Conservation (phyloP, 35 echinoderm and acorn worm genomes). For the Antedon bifida region DNA sequence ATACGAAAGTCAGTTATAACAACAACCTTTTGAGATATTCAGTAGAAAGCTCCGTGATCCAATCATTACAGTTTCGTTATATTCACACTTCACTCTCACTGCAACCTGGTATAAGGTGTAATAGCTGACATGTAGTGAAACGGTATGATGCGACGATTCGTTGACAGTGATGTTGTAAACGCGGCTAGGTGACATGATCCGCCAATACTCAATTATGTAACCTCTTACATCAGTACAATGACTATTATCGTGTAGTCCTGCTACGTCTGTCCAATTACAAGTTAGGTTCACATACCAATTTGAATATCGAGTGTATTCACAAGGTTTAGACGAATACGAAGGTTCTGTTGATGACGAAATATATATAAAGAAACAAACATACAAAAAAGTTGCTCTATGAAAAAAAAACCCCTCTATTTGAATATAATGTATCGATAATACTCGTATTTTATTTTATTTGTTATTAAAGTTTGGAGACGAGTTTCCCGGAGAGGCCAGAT, state of each 20-base stretch:
- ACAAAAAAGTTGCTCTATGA: no score
- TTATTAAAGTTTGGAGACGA: no score
- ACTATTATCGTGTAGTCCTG: not conserved
- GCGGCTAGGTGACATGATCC: not conserved
- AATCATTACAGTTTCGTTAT: not conserved
- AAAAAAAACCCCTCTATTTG: no score
- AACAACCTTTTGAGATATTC: not conserved
- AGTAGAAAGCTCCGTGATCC: not conserved
- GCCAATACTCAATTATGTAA: not conserved
- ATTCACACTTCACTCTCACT: not conserved
- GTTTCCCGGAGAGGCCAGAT: no score
- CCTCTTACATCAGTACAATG: not conserved
- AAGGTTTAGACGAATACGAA: not conserved
- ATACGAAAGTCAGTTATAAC: not conserved
- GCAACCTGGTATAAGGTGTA: not conserved
- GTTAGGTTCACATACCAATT: not conserved
- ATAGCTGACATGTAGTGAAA: not conserved
- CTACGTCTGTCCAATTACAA: not conserved
- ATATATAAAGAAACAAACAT: no score
- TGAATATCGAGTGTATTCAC: not conserved
- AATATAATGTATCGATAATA: no score
- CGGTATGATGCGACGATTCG: not conserved
- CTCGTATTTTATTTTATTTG: no score
- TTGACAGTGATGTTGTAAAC: not conserved
- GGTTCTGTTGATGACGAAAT: not conserved